Base-by-base conservation (phyloP, 2,888 invertebrate species). In the Augiades crinisus region DNA sequence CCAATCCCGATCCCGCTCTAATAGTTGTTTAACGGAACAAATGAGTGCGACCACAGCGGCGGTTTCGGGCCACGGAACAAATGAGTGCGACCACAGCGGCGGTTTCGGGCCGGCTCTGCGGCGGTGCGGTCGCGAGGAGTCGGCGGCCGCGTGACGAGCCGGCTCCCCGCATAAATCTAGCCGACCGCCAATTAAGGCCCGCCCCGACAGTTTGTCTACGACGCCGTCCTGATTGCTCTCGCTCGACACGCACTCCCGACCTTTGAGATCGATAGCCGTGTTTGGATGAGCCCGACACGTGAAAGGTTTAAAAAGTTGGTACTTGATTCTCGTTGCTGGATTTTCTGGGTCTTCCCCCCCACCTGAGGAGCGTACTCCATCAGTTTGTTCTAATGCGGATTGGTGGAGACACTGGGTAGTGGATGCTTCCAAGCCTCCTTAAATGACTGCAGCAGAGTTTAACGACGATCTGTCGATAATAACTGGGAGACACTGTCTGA, bases 211-310 rank as follows among this genome's bases (percentile, higher is more conserved):
- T 88, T 88, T 88, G 88, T 88, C 86, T 87, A 82, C 85, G 78
- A 78, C 77, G 79, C 77, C 79, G 79, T 81, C 85, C 82, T 90
- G 89, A 90, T 91, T 91, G 91, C 90, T 90, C 87, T 85, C 85
- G 67, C 72, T 58, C 70, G 70, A 72, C 70, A 69, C 67, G 63
- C 66, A 68, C 62, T 63, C 57, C 59, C 61, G 57, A 63, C 59
- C 61, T 61, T 61, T 64, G 22, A 57, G 61, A 70, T 70, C 68
- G 60, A 69, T 68, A 34, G 47, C 44, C n/a, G 12, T 59, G 57
- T 55, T 60, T 53, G 40, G 55, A 50, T 50, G 55, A 54, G n/a
- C 54, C 36, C 54, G 46, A 46, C 45, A 16, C 41, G 40, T 30
- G 52, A 31, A 22, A 12, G 30, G 12, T 12, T 12, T 5, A 30